Evolutionary conservation across 2,888 invertebrate species (phyloP).

Genomic region (Papilio elwesi): DNA sequence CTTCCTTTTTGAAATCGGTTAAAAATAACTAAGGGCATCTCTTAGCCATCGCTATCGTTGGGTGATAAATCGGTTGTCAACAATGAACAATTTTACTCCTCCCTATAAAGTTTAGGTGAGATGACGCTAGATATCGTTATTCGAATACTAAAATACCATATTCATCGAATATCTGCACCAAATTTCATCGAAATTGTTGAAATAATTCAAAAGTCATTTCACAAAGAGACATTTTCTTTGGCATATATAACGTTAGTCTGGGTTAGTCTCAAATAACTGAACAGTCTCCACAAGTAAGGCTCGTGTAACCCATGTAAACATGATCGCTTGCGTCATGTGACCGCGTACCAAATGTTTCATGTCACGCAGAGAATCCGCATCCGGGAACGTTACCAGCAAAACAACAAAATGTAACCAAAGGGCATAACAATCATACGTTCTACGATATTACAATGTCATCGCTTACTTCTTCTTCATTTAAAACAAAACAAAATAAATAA

Average conservation of each 20-base stretch:
- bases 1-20: too few relatives aligned
- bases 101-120: too few relatives aligned
- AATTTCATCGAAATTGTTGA: not conserved
- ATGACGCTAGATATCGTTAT: too few relatives aligned
- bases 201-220: not conserved
- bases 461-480: too few relatives aligned
- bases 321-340: conserved; percentile 2
- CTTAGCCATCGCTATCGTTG: too few relatives aligned
- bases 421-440: too few relatives aligned
- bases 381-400: not conserved
- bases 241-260: not conserved
- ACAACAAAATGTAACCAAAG: not conserved
- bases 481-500: too few relatives aligned
- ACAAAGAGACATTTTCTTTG: not conserved
- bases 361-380: not conserved
- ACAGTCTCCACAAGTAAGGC: not conserved
- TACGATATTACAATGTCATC: too few relatives aligned
- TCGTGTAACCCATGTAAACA: conserved; percentile 6
- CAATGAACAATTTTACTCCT: too few relatives aligned
- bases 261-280: not conserved
- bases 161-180: not conserved
- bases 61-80: too few relatives aligned
- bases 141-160: too few relatives aligned
- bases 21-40: too few relatives aligned
- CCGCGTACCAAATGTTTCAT: not conserved